Evolutionary conservation across 2,113 vertebrate genomes (phyloP).

Genomic region (Carassius auratus): DNA sequence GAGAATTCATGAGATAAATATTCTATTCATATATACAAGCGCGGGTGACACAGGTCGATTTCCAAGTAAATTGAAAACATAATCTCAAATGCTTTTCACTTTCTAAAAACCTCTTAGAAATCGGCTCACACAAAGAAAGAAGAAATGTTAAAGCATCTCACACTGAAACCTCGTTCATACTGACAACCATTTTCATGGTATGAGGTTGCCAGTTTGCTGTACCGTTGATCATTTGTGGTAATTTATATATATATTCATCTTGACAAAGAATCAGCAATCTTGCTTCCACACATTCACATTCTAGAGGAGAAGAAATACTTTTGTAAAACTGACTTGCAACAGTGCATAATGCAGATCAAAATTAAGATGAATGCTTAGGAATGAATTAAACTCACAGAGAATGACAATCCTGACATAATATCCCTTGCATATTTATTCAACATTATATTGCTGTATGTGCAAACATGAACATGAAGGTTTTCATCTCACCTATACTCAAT

Average conservation of each 20-base stretch:
- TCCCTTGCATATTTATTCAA: too few species aligned
- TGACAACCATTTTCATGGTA: not conserved
- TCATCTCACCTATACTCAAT: too few species aligned
- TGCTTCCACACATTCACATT: not conserved
- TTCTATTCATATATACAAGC: conserved; percentile 12
- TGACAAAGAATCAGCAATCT: not conserved
- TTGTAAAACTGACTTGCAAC: not conserved
- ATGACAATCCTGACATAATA: too few species aligned
- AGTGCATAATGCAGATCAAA: too few species aligned
- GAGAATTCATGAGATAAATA: conserved; percentile 26
- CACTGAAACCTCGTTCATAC: not conserved
- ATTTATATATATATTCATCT: not conserved
- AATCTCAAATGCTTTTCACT: conserved; percentile 5
- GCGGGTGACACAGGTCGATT: conserved; percentile 25
- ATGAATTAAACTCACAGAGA: too few species aligned
- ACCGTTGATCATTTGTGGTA: not conserved
- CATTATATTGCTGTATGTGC: too few species aligned
- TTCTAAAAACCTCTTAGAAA: not conserved
- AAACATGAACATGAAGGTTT: too few species aligned
- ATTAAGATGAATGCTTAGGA: too few species aligned
- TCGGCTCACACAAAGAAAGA: not conserved
- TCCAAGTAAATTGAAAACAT: conserved; percentile 37
- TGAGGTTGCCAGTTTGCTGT: not conserved
- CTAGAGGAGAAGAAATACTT: not conserved
- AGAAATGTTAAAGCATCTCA: conserved; percentile 12